Evolutionary conservation across 2,888 invertebrate species (phyloP).

Genomic region (Gerris lacustris): DNA sequence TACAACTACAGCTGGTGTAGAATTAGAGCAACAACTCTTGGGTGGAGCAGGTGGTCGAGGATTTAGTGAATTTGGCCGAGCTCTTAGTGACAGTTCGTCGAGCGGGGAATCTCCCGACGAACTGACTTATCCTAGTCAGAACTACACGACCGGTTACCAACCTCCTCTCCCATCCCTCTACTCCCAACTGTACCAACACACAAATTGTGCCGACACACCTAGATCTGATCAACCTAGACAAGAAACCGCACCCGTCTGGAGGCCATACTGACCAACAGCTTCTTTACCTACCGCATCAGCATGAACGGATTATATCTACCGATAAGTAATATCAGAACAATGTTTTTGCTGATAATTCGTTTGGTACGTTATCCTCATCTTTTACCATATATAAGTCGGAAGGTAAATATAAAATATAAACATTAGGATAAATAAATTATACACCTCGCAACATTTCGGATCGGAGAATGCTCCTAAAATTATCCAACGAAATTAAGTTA

Average conservation of each 20-base stretch:
- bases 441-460: too few species aligned
- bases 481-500: too few species aligned
- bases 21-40: constrained; percentile 41
- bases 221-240: constrained; percentile 30
- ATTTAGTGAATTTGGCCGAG: constrained; percentile 40
- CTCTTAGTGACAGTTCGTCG: constrained; percentile 64
- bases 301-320: neutral
- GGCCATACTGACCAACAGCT: constrained; percentile 50
- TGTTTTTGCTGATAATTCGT: too few species aligned
- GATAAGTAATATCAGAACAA: neutral
- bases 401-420: too few species aligned
- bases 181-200: constrained; percentile 50
- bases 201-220: neutral
- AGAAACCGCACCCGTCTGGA: constrained; percentile 57
- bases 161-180: constrained; percentile 59
- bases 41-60: constrained; percentile 41
- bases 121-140: constrained; percentile 17
- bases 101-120: constrained; percentile 34
- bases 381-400: too few species aligned
- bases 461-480: too few species aligned
- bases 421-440: too few species aligned
- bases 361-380: too few species aligned
- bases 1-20: constrained; percentile 35
- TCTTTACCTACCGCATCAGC: neutral
- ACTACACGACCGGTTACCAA: constrained; percentile 17